phyloP scores from a whole-genome alignment of 2,113 vertebrate species.

The Pipra filicauda region DNA sequence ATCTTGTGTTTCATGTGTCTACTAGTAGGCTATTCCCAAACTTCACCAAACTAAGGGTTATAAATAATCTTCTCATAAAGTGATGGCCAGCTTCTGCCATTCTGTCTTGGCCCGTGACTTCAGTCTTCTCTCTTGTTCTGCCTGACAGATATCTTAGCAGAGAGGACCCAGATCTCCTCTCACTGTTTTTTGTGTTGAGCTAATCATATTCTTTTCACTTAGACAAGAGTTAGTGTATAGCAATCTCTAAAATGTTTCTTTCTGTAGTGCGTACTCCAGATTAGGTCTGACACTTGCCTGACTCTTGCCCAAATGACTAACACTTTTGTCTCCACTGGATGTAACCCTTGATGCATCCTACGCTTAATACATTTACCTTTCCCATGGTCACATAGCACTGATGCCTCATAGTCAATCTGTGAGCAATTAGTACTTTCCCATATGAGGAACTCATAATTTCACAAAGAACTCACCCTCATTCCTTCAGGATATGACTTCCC shows the following conservation, averaged over 20 bases:
- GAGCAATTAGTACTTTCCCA: neutral
- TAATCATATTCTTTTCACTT: neutral
- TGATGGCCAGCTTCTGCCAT: neutral
- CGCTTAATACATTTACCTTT: neutral
- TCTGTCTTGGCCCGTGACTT: neutral
- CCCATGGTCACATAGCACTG: neutral
- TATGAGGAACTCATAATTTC: neutral
- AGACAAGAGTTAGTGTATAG: neutral
- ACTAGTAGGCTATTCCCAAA: neutral
- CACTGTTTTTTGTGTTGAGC: neutral
- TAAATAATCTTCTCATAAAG: neutral
- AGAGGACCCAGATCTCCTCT: neutral
- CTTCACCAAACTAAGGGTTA: neutral
- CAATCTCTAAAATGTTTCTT: neutral
- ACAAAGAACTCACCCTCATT: neutral
- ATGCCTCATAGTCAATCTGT: neutral
- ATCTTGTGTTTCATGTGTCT: neutral
- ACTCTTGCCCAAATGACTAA: neutral
- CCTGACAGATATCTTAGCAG: neutral
- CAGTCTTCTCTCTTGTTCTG: neutral
- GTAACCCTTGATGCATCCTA: neutral
- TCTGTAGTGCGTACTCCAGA: neutral
- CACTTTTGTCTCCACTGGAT: neutral
- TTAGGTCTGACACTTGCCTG: neutral
- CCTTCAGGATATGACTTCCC: neutral